Base-by-base conservation (phyloP, 2,888 invertebrate genomes). In the Plusia festucae region DNA sequence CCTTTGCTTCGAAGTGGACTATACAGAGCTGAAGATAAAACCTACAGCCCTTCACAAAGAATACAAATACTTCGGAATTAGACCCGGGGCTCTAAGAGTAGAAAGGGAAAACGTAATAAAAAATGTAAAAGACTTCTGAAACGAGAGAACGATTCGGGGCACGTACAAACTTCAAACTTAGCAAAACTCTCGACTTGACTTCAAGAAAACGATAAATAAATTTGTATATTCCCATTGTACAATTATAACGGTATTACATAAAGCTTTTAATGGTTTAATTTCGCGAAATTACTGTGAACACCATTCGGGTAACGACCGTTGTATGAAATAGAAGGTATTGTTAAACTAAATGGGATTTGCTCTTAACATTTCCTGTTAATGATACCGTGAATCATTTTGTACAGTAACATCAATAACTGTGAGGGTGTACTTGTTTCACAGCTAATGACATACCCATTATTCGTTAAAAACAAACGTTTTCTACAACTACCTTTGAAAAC, bases 101-200 rank as follows among this genome's bases (percentile, higher is more conserved):
- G 53, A 58, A 68, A 65, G 60, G 34, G 68, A 61, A 70, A 71
- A 68, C 67, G 9, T 60, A 82, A 79, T 79, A 67, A 68, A 82
- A 82, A 82, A 82, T 76, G 61, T 63, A 54, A 53, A 68, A 53
- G 62, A 65, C 54, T 66, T 62, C 44, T n/a, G 55, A 9, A 62
- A 68, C 61, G 58, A 52, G 59, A 16, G 34, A 32, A n/a, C 30
- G 70, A 73, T 73, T 76, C 73, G 32, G 9, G 55, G 54, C 73
- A 71, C 70, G 73, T 68, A 60, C 54, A 16, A 24, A 68, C 40
- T 70, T 58, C 4, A 5, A 64, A 59, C 76, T 57, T 46, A 8
- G 24, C 2, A n/a, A 22, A 72, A 72, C 62, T 62, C 59, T 62
- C 60, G 15, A 54, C 51, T 57, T 24, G 49, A 63, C 18, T 58